Evolutionary conservation across 2,888 invertebrate genomes (phyloP).

Genomic region (Trissolcus brochymenae): DNA sequence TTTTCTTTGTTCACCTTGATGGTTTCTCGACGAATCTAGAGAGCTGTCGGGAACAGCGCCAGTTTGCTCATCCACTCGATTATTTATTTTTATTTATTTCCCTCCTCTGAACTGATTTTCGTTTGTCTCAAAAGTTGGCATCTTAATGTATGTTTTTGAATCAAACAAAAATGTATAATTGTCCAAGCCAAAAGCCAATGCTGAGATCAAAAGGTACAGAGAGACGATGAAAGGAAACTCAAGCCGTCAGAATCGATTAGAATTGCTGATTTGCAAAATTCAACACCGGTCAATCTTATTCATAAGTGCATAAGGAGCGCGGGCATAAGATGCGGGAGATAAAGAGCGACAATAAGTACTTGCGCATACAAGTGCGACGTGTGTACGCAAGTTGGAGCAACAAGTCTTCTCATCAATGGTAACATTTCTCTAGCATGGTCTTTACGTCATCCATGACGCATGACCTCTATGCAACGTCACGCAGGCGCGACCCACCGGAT

Average conservation of each 20-base stretch:
- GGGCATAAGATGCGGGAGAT: constrained; percentile 34
- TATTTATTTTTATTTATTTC: constrained; percentile 15
- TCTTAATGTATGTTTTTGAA: background rate
- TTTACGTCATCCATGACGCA: constrained; percentile 68
- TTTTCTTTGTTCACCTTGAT: constrained; percentile 35
- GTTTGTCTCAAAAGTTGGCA: background rate
- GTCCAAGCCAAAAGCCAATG: background rate
- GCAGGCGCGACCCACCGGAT: constrained; percentile 58
- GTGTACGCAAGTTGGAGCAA: constrained; percentile 67
- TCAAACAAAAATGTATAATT: background rate
- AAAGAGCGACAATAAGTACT: constrained; percentile 35
- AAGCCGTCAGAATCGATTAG: background rate
- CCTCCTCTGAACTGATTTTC: background rate
- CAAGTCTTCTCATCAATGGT: constrained; percentile 69
- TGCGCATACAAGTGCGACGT: constrained; percentile 37
- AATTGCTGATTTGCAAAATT: background rate
- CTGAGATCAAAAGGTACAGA: too few species aligned
- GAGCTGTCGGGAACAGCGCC: constrained; percentile 62
- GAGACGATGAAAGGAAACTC: background rate
- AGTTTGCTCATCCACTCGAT: constrained; percentile 50
- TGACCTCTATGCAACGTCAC: constrained; percentile 68
- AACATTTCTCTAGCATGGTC: constrained; percentile 62
- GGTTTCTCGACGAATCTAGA: constrained; percentile 48
- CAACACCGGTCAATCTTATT: too few species aligned
- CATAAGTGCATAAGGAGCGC: constrained; percentile 8